Evolutionary conservation across 2,888 invertebrate species (phyloP).

Genomic region (Morpho helenor): DNA sequence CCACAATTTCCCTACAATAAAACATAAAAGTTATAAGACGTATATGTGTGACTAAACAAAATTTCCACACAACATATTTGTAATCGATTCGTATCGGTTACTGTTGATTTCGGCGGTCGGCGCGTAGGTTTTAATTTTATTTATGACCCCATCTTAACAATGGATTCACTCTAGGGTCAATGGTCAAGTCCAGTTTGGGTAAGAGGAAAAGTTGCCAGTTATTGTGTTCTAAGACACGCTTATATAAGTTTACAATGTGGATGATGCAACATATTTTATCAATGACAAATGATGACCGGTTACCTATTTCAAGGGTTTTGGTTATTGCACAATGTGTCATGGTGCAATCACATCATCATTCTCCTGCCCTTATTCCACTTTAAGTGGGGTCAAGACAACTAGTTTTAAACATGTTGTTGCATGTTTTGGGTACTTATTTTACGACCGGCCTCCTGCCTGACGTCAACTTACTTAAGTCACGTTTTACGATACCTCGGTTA

Average conservation of each 20-base stretch:
- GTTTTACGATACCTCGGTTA: too few species aligned
- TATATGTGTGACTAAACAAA: conserved; percentile 14
- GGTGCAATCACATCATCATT: too few species aligned
- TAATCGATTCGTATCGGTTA: conserved; percentile 49
- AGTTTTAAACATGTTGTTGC: too few species aligned
- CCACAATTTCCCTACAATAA: background rate
- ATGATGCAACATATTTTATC: background rate
- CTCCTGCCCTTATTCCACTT: too few species aligned
- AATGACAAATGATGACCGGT: too few species aligned
- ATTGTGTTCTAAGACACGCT: conserved; percentile 14
- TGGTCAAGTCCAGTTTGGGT: conserved; percentile 7
- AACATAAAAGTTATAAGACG: conserved; percentile 2
- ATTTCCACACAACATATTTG: conserved; percentile 24
- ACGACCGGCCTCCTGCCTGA: too few species aligned
- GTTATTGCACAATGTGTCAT: too few species aligned
- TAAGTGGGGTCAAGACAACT: too few species aligned
- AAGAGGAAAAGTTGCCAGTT: conserved; percentile 12
- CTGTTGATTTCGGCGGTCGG: conserved; percentile 28
- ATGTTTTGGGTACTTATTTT: too few species aligned
- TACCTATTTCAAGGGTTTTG: too few species aligned
- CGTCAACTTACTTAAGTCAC: too few species aligned
- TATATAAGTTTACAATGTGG: conserved; percentile 10
- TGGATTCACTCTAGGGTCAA: conserved; percentile 15
- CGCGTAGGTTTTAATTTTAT: conserved; percentile 15
- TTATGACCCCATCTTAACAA: conserved; percentile 12